Base-by-base conservation (phyloP, 92 coral and sea anemone genomes). In the Meandrina meandrites region DNA sequence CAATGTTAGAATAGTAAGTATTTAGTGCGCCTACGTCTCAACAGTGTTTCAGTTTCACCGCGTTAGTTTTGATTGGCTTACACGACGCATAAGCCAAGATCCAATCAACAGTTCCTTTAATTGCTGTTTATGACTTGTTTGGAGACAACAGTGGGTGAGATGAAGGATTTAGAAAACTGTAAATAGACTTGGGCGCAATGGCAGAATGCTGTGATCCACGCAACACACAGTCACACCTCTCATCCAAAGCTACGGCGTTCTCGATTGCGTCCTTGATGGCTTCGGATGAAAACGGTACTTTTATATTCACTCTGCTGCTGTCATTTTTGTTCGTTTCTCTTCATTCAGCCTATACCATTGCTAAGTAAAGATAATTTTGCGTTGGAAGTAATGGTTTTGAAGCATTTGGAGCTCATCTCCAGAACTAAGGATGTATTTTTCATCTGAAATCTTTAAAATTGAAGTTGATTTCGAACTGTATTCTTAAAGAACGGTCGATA, bases 251-350 rank as follows among this genome's bases (percentile, higher is more conserved):
- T 54, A 93, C 97, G 2, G 99, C 98, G 48, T 96, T 96, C 88
- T 95, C 99, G 54, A 95, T 96, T 53, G 98, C 94, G 54, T 94
- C 98, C 16, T 79, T 96, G 78, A 96, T 96, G 89, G 94, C 99
- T 40, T 91, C 90, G n/a, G 92, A 91, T 69, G 92, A 79, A 81
- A 85, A 85, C 84, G 92, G 91, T 84, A 83, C 56, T 72, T 6
- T 6, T 6, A 40, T 8, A 54, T 16, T 36, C 24, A 51, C 24
- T 54, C 76, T 21, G 12, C 66, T 53, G 79, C 22, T 67, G 40
- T n/a, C 19, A 8, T 70, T 35, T 28, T 28, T 68, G 66, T 31
- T 12, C 14, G 1, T 16, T 50, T 35, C 19, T n/a, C 19, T n/a
- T 8, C 40, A 51, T 42, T n/a, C 19, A 8, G 34, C 13, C 21